Base-by-base conservation (phyloP, 2,888 invertebrate genomes). In the Morpho deidamia region DNA sequence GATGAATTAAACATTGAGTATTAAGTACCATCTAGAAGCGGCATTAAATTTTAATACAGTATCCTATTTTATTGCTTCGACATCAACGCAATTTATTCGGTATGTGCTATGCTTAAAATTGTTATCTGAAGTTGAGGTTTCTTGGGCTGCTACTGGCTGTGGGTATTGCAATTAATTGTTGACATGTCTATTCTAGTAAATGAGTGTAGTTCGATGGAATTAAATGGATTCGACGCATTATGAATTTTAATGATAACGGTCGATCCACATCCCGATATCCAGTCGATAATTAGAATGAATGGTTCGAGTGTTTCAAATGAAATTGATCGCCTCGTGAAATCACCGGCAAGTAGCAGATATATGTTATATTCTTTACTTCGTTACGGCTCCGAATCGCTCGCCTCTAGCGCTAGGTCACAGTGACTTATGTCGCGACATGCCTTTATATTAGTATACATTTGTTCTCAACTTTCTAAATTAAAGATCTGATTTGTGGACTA, bases 261-360 rank as follows among this genome's bases (percentile, higher is more conserved):
- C 61, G 74, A 74, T 76, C 68, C 69, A 62, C 52, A 45, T 34
- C 61, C 40, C 61, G 60, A 58, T 68, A 60, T 56, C 64, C 67
- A 67, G 67, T 68, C 67, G 69, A 76, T 84, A 84, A 84, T 86
- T 82, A 80, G 81, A 84, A 85, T 82, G 72, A 81, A 84, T 83
- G 78, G 80, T 77, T 66, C 64, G 69, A 72, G 72, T 75, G 67
- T 69, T 77, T 72, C 62, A 64, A 61, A 62, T 73, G 62, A 70
- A 76, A 81, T 81, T 73, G 72, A 80, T 79, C 65, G 71, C 65
- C 64, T 64, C 63, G 62, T 68, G 67, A 71, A 72, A 74, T 74
- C 66, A 66, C 67, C 65, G 65, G 65, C 70, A 68, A 70, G 69
- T 68, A 70, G 71, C 62, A 58, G 68, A 55, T 46, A 55, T 7